Percentiles rank a stretch among this genome's conserved stretches.
These are phyloP conservation scores for Ectropis crepuscularia DNA, from an alignment of 2,888 invertebrate species.

Conservation along the genomic window DNA sequence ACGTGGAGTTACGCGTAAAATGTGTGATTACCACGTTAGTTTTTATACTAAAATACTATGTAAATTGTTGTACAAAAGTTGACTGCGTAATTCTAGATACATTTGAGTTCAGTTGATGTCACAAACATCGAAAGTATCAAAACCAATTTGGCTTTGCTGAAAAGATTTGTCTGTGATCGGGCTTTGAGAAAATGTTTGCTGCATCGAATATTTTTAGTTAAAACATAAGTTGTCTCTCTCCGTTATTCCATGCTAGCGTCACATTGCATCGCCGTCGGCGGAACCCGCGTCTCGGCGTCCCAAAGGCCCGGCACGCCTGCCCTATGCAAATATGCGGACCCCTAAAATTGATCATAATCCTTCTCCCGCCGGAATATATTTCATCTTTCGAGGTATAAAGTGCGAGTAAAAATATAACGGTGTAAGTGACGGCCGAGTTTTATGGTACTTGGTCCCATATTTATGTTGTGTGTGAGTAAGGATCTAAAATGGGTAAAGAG, in stretches of 20 bases:
- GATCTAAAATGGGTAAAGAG: neutral
- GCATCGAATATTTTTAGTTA: neutral
- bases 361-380: conserved; percentile 46
- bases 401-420: conserved; percentile 46
- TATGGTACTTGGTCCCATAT: conserved; percentile 26
- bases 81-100: too few relatives aligned
- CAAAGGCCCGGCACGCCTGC: conserved; percentile 66
- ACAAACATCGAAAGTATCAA: neutral
- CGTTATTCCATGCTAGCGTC: conserved; percentile 43
- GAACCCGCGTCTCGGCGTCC: conserved; percentile 52
- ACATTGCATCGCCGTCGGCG: conserved; percentile 59
- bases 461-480: conserved; percentile 17
- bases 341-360: conserved; percentile 65
- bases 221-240: neutral
- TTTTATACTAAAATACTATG: too few relatives aligned
- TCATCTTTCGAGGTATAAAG: conserved; percentile 47
- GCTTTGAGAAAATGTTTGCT: too few relatives aligned
- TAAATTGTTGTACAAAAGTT: too few relatives aligned
- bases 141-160: neutral
- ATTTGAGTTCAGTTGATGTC: neutral
- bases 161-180: too few relatives aligned
- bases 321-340: conserved; percentile 78
- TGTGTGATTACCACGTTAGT: too few relatives aligned
- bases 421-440: conserved; percentile 39
- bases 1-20: too few relatives aligned